phyloP scores from a whole-genome alignment of 2,113 vertebrate genomes.

The Oryzias melastigma region DNA sequence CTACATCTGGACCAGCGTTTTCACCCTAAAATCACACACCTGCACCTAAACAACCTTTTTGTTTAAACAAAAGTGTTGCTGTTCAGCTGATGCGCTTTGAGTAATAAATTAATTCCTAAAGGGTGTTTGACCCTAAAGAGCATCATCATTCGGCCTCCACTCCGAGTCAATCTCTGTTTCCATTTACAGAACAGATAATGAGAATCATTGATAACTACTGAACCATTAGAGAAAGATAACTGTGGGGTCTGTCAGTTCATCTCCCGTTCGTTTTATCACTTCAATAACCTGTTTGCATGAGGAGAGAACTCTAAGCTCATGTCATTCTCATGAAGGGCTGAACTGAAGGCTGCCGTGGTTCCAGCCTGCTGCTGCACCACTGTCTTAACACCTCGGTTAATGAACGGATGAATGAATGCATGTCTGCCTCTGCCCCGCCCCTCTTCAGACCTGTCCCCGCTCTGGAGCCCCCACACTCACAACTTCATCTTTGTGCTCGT shows the following conservation, averaged over 20 bases:
- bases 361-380: background rate
- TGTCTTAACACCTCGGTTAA: background rate
- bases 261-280: too few species aligned
- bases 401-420: background rate
- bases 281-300: too few species aligned
- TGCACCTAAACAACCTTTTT: background rate
- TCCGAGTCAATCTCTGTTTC: background rate
- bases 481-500: background rate
- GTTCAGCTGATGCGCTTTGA: background rate
- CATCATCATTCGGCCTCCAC: background rate
- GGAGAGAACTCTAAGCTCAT: too few species aligned
- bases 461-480: background rate
- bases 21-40: background rate
- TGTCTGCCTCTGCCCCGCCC: too few species aligned
- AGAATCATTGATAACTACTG: too few species aligned
- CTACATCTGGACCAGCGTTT: too few species aligned
- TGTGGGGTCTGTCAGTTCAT: too few species aligned
- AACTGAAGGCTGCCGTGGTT: too few species aligned
- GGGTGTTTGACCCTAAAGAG: background rate
- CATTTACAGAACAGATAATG: background rate
- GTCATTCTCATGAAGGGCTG: too few species aligned
- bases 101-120: background rate
- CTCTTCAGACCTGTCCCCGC: background rate
- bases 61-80: background rate
- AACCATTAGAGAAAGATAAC: too few species aligned